Evolutionary conservation across 2,888 invertebrate genomes (phyloP).

Genomic region (Ichneumoninae sp.): DNA sequence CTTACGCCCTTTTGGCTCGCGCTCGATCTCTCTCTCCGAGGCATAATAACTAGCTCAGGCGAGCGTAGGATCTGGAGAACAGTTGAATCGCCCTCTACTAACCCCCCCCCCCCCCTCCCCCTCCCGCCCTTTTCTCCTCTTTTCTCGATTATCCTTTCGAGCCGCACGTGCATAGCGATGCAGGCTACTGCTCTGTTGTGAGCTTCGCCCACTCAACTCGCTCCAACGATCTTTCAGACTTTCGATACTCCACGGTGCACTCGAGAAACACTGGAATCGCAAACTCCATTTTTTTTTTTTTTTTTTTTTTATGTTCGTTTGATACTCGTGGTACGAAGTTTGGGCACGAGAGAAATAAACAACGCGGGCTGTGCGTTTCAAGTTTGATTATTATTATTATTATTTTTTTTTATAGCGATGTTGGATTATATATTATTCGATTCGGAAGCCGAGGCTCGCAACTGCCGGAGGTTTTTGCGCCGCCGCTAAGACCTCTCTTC

Average conservation of each 20-base stretch:
- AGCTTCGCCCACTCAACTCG: constrained; percentile 18
- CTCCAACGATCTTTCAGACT: constrained; percentile 23
- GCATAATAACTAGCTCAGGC: background rate
- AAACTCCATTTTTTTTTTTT: background rate
- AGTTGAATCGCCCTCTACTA: constrained; percentile 26
- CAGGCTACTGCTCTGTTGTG: background rate
- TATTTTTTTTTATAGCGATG: constrained; percentile 40
- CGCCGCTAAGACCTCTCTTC: constrained; percentile 37
- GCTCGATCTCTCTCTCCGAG: background rate
- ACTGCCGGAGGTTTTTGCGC: constrained; percentile 36
- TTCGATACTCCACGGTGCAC: background rate
- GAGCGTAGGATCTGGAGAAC: constrained; percentile 32
- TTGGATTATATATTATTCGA: constrained; percentile 70
- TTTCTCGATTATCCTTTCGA: constrained; percentile 31
- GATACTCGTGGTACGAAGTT: background rate
- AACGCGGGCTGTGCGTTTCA: background rate
- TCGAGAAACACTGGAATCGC: constrained; percentile 21
- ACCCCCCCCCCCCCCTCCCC: background rate
- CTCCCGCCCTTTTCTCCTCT: background rate
- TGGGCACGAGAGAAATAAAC: background rate
- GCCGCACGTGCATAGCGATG: background rate
- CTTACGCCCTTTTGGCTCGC: no score
- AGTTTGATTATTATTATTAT: background rate
- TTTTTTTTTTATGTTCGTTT: background rate
- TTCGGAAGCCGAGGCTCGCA: constrained; percentile 60